Evolutionary conservation across 2,797 vertebrate genomes (phyloP), one percentile per base, ranked within the genome.

Genomic region (Takifugu rubripes): DNA sequence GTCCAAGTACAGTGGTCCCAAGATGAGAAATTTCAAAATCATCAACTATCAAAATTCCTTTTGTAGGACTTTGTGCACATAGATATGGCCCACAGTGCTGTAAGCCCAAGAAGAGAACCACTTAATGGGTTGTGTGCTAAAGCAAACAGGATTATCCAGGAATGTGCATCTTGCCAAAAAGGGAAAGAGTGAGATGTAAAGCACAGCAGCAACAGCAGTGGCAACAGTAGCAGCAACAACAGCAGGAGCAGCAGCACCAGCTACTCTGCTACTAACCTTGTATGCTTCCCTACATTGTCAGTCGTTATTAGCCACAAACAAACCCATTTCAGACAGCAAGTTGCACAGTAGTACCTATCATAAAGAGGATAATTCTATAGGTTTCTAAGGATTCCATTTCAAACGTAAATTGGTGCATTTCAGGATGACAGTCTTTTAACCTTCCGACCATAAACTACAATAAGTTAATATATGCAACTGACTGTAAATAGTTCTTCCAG

Each of bases 101-200:
- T 66, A 68, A 61, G 64, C 48, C 21, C 2, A n/a, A 84, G 82
- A 86, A 83, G 82, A 80, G 75, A 16, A 44, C 1, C 67, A 64
- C 60, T 62, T 54, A 51, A 56, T 25, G 65, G 56, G 56, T 52
- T 55, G 36, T 56, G 56, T 49, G 72, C 54, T 68, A 68, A 78
- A 68, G 68, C 70, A 63, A 47, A 45, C 49, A 1, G 79, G 57
- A 64, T 70, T 48, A 74, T 61, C 64, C 56, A 52, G 60, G 57
- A 45, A 63, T 68, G 49, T 6, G 3, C 59, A 63, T 77, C 70
- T 67, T 78, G 77, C 74, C 65, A 74, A 72, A 72, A 26, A 40
- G 42, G 10, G 36, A 66, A 24, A 17, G 16, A 59, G 54, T 21
- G 3, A 47, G 54, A 51, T 25, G 33, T 62, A 49, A 40, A 36